Evolutionary conservation across 2,888 invertebrate genomes (phyloP).

Genomic region (Hirtodrosophila confusa): DNA sequence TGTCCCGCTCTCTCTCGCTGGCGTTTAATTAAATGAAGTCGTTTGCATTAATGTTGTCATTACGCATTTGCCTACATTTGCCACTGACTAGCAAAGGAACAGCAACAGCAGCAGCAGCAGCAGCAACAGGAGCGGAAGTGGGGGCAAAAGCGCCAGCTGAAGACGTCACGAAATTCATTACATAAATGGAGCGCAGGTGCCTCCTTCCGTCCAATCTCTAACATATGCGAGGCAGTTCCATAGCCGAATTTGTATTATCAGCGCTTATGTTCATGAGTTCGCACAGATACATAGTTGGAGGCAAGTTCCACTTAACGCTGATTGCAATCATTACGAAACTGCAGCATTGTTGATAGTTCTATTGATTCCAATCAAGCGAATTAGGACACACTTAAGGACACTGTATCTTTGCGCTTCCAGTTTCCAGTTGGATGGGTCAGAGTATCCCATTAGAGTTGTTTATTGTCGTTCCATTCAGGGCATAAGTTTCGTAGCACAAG

Average conservation of each 20-base stretch:
- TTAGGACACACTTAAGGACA: not conserved
- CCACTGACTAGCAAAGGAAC: slow-evolving; percentile 19
- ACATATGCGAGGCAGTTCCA: slow-evolving; percentile 43
- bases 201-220: slow-evolving; percentile 23
- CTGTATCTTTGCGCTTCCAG: not conserved
- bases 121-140: slow-evolving; percentile 1
- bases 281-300: slow-evolving; percentile 1
- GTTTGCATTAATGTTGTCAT: slow-evolving; percentile 77
- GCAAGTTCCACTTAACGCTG: slow-evolving; percentile 40
- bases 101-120: slow-evolving; percentile 1
- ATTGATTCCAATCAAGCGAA: slow-evolving; percentile 9
- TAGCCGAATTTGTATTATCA: slow-evolving; percentile 29
- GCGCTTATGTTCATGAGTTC: slow-evolving; percentile 22
- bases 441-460: too few species aligned
- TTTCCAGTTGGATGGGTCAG: too few species aligned
- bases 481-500: too few species aligned
- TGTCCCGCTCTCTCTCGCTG: slow-evolving; percentile 15
- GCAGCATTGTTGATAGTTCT: slow-evolving; percentile 25
- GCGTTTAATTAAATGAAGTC: slow-evolving; percentile 78
- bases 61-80: slow-evolving; percentile 69
- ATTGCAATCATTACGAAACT: slow-evolving; percentile 57
- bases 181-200: slow-evolving; percentile 69
- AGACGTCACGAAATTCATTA: slow-evolving; percentile 66
- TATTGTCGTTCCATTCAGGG: too few species aligned
- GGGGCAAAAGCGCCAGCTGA: slow-evolving; percentile 9